Conservation (phyloP, 1,140 invertebrate species). For the Babylonia areolata region DNA sequence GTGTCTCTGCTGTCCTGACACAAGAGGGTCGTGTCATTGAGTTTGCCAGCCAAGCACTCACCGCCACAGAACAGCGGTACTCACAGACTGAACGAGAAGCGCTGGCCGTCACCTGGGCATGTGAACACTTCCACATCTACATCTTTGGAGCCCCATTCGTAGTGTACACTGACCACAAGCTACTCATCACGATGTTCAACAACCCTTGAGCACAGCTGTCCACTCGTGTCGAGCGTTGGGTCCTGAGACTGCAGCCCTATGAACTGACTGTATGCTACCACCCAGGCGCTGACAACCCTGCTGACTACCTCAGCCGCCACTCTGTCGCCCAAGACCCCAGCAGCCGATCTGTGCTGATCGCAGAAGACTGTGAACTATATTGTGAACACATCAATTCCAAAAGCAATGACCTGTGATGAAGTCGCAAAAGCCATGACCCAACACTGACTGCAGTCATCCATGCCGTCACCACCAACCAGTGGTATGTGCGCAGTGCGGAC, state of each 20-base stretch:
- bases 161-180: conserved; percentile 73
- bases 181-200: conserved; percentile 53
- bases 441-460: too few relatives aligned
- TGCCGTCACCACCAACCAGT: too few relatives aligned
- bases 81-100: conserved; percentile 75
- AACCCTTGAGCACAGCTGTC: conserved; percentile 46
- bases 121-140: conserved; percentile 75
- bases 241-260: conserved; percentile 32
- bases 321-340: neutral
- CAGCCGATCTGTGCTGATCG: neutral
- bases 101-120: conserved; percentile 73
- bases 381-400: too few relatives aligned
- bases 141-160: conserved; percentile 70
- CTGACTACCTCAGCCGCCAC: conserved; percentile 18
- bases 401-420: too few relatives aligned
- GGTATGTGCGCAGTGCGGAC: too few relatives aligned
- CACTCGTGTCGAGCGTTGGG: conserved; percentile 52
- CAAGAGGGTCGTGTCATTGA: conserved; percentile 31
- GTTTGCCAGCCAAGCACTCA: conserved; percentile 52
- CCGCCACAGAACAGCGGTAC: conserved; percentile 63
- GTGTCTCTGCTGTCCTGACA: conserved; percentile 44
- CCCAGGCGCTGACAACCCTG: conserved; percentile 33
- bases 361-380: neutral
- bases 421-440: too few relatives aligned
- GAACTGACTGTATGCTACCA: conserved; percentile 46